Percentiles rank a stretch among this genome's conserved stretches.
Evolutionary conservation across 1,140 invertebrate species (phyloP).

Genomic region (Druon quercuslanigerum): DNA sequence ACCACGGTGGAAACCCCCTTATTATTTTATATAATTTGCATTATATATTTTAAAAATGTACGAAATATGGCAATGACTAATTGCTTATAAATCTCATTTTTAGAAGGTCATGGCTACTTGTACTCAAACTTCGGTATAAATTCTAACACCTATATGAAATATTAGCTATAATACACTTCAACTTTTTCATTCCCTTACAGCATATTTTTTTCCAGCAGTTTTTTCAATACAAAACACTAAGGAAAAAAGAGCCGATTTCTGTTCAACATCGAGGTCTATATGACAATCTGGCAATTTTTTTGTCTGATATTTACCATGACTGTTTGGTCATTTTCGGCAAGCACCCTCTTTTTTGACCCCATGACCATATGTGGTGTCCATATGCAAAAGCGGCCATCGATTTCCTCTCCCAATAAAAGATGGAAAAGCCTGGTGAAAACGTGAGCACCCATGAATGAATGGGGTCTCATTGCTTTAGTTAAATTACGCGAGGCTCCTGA

Average conservation of each 20-base stretch:
- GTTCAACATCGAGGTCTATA: conserved; percentile 33
- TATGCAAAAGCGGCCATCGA: conserved; percentile 69
- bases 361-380: conserved; percentile 73
- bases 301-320: conserved; percentile 53
- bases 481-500: conserved; percentile 60
- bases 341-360: conserved; percentile 72
- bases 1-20: no score
- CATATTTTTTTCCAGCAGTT: not conserved
- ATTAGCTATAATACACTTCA: not conserved
- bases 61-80: no score
- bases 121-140: no score
- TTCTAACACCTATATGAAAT: no score
- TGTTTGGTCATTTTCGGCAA: conserved; percentile 67
- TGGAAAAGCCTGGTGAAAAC: conserved; percentile 54
- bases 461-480: conserved; percentile 58
- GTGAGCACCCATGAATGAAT: conserved; percentile 51
- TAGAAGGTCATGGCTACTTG: no score
- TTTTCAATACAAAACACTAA: conserved; percentile 2
- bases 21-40: no score
- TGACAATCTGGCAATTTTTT: conserved; percentile 44
- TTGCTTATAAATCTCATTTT: no score
- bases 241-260: conserved; percentile 44
- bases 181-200: not conserved
- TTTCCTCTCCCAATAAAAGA: conserved; percentile 56
- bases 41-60: no score